Evolutionary conservation across 2,113 vertebrate species (phyloP).

Genomic region (Coptodon bakossiorum): DNA sequence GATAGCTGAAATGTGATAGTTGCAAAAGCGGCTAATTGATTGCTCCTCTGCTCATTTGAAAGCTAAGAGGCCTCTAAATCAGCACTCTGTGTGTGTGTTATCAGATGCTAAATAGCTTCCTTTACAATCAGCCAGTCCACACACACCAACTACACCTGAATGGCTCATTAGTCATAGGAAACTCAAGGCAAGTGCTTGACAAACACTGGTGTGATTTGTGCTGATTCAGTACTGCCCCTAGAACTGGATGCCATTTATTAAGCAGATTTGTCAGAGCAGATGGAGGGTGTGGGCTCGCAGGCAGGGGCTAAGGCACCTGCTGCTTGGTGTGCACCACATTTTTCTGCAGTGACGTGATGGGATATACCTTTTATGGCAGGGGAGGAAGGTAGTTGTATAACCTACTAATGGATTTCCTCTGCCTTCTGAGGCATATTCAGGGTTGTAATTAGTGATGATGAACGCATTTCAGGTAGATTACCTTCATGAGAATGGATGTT

Average conservation of each 20-base stretch:
- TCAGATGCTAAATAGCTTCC: not conserved
- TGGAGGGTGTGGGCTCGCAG: conserved; percentile 17
- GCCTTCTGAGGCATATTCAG: not conserved
- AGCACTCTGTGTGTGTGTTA: not conserved
- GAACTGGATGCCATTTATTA: conserved; percentile 46
- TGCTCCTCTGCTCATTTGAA: conserved; percentile 2
- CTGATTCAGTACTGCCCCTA: conserved; percentile 48
- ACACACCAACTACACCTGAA: not conserved
- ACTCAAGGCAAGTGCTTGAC: conserved; percentile 14
- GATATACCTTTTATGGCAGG: not conserved
- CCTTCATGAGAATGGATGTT: not conserved
- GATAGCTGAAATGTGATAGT: not conserved
- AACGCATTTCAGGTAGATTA: not conserved
- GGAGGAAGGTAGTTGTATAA: not conserved
- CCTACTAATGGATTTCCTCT: not conserved
- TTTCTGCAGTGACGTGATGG: not conserved
- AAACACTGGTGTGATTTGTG: conserved; percentile 42
- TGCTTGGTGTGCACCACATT: conserved; percentile 11
- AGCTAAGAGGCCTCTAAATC: not conserved
- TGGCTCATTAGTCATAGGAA: conserved; percentile 48
- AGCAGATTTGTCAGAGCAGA: conserved; percentile 55
- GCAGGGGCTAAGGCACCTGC: conserved; percentile 10
- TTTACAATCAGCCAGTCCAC: not conserved
- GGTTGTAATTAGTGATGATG: not conserved
- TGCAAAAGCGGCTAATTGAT: not conserved